Percentiles rank a stretch among this genome's conserved stretches.
phyloP scores from a whole-genome alignment of 2,797 vertebrate genomes.

The Yasuhikotakia modesta region DNA sequence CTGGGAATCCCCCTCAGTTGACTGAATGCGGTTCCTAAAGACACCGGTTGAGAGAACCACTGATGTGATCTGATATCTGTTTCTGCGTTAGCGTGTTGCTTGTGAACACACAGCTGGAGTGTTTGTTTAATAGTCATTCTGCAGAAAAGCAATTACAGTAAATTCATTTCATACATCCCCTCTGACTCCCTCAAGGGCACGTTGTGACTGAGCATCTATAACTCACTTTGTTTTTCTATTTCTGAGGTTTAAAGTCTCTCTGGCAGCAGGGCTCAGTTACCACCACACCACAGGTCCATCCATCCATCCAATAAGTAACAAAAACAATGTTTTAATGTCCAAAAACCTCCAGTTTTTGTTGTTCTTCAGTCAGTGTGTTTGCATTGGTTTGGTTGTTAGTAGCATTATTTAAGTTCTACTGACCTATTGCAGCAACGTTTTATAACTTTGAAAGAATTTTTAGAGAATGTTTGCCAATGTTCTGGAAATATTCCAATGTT shows the following conservation, averaged over 20 bases:
- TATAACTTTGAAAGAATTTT: too few species aligned
- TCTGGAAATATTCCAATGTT: too few species aligned
- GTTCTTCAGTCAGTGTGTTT: too few species aligned
- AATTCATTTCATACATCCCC: constrained; percentile 3
- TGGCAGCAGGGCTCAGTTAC: background rate
- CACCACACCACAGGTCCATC: background rate
- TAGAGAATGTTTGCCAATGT: too few species aligned
- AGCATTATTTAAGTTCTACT: too few species aligned
- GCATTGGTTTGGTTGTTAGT: too few species aligned
- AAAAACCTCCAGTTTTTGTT: too few species aligned
- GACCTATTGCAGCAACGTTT: too few species aligned
- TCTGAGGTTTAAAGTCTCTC: background rate
- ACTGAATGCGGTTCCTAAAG: background rate
- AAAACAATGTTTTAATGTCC: too few species aligned
- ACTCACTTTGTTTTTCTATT: background rate
- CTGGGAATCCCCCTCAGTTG: too few species aligned
- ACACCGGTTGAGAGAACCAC: constrained; percentile 11
- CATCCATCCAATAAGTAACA: too few species aligned
- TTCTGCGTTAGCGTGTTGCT: background rate
- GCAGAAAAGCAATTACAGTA: constrained; percentile 14
- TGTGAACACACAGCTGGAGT: constrained; percentile 17
- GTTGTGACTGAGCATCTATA: constrained; percentile 5
- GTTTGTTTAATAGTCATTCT: constrained; percentile 4
- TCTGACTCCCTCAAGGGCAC: background rate
- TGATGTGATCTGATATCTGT: constrained; percentile 1